These are phyloP conservation scores for Oxystoma pomonae DNA, from an alignment of 2,888 invertebrate species.

Conservation along the genomic window DNA sequence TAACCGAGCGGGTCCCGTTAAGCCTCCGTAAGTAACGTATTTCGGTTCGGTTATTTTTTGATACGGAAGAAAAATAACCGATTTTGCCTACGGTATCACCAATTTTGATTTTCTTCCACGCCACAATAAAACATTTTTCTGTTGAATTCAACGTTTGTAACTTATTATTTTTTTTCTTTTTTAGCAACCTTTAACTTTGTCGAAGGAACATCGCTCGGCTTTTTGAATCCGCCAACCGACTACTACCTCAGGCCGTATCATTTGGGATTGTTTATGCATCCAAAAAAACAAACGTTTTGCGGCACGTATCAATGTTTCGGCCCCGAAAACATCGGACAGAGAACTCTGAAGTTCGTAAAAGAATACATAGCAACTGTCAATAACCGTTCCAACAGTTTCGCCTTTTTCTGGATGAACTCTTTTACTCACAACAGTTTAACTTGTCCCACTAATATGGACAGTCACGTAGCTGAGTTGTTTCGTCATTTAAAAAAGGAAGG, in stretches of 20 bases:
- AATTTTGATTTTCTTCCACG: no score
- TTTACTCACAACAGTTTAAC: conserved; percentile 71
- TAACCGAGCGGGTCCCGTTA: no score
- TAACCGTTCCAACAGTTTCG: conserved; percentile 62
- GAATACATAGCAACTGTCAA: conserved; percentile 57
- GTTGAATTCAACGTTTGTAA: no score
- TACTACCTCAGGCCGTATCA: conserved; percentile 75
- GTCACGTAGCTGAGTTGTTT: neutral
- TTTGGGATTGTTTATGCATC: conserved; percentile 58
- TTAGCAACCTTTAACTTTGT: conserved; percentile 68
- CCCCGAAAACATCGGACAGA: conserved; percentile 56
- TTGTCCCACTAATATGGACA: conserved; percentile 64
- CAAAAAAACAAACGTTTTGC: conserved; percentile 46
- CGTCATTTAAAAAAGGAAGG: neutral
- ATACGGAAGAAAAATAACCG: no score
- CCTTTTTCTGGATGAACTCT: conserved; percentile 71
- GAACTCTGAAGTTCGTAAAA: conserved; percentile 51
- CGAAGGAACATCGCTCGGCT: conserved; percentile 68
- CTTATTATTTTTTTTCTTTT: conserved; percentile 10
- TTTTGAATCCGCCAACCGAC: conserved; percentile 69
- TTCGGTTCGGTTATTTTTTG: no score
- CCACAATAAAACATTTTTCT: no score
- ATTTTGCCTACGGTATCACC: no score
- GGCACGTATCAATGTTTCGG: conserved; percentile 54
- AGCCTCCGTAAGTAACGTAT: no score